These are phyloP conservation scores for Salvelinus sp. DNA, from an alignment of 2,113 vertebrate genomes.

Conservation along the genomic window DNA sequence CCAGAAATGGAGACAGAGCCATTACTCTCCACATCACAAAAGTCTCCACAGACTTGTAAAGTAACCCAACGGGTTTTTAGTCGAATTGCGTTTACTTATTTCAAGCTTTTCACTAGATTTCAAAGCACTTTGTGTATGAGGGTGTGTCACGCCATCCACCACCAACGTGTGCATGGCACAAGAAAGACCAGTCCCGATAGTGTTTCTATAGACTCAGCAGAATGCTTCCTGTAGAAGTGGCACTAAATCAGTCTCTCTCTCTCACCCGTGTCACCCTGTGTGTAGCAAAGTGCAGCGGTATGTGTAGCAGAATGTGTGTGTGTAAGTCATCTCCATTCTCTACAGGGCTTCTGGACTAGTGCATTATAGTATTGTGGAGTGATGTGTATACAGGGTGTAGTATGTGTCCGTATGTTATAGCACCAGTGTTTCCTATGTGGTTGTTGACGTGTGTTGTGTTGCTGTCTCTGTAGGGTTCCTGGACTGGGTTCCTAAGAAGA, in stretches of 20 bases:
- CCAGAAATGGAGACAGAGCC: too few species aligned
- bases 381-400: too few species aligned
- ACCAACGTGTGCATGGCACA: conserved; percentile 15
- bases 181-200: conserved; percentile 23
- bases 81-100: too few species aligned
- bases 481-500: conserved; percentile 97
- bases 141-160: too few species aligned
- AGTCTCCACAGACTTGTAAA: too few species aligned
- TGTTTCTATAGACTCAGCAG: conserved; percentile 64
- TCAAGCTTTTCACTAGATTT: too few species aligned
- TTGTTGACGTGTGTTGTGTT: conserved; percentile 1
- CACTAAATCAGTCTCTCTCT: conserved; percentile 38
- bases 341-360: conserved; percentile 19
- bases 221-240: conserved; percentile 43
- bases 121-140: too few species aligned
- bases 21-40: too few species aligned
- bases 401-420: conserved; percentile 5
- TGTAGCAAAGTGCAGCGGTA: conserved; percentile 23
- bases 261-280: conserved; percentile 54
- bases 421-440: background rate
- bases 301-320: conserved; percentile 29
- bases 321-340: conserved; percentile 47
- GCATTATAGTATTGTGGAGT: background rate
- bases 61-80: too few species aligned
- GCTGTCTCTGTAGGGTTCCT: conserved; percentile 81